Base-by-base conservation (phyloP, 2,797 vertebrate species). In the Spinus pinus region DNA sequence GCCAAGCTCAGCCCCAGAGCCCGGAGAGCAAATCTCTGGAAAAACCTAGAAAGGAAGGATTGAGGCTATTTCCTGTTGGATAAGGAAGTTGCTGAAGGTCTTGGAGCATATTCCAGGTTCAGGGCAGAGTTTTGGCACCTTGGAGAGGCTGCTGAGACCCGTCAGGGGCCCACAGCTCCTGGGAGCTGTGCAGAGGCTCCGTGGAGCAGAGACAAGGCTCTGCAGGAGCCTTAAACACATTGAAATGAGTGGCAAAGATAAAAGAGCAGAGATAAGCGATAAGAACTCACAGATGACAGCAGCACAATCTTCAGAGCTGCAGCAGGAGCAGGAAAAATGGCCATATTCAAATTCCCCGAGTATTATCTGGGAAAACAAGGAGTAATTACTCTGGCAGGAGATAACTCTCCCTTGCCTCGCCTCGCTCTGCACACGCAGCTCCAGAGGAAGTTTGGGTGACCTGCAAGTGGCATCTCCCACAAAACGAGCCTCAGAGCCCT, bases 191-290 rank as follows among this genome's bases (percentile, higher is more conserved):
- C 83, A 58, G 86, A 88, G 57, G 50, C 33, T 88, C 88, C 75
- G 41, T 33, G 65, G 82, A 88, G 73, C 54, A 57, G 35, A 77
- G 80, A 50, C 54, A 54, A 67, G 41, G 41, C 86, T 89, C 79
- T 54, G 80, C 70, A 78, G 50, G 75, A 94, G 67, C 78, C 91
- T 78, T 42, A 41, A 92, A 47, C 16, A 33, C 74, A 86, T 64
- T 87, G 81, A 88, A 96, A 96, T 74, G 82, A 96, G 69, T 71
- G 73, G 73, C 79, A 72, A 83, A 95, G 96, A 94, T 94, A 91
- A 96, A 94, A 93, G 94, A 91, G 84, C n/a, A 14, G 49, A 86
- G 91, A 91, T 94, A 95, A 94, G 89, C 78, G 93, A 94, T 96
- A 93, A 90, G 94, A 83, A 65, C 57, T 86, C 72, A 1, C n/a